Conservation (phyloP, 2,888 invertebrate species). For the Zhuqinia jingwanae region DNA sequence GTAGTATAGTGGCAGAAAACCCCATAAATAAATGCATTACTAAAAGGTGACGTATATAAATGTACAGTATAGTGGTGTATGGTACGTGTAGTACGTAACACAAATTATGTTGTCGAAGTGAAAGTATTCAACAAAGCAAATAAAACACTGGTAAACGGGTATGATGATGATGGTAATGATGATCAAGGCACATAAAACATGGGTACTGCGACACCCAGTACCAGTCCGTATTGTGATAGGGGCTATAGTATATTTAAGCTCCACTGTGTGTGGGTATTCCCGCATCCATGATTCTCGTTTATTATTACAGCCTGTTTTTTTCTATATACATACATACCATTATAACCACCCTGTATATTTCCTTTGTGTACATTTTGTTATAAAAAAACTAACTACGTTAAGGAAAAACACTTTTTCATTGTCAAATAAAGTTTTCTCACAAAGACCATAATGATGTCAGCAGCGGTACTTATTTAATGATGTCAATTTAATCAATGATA, state of each 20-base stretch:
- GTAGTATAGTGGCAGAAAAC: not conserved
- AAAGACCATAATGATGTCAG: conserved; percentile 19
- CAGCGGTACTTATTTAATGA: conserved; percentile 17
- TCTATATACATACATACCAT: too few species aligned
- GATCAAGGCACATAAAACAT: conserved; percentile 35
- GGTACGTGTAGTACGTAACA: not conserved
- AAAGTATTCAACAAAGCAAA: conserved; percentile 55
- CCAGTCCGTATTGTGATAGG: not conserved
- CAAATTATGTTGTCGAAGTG: conserved; percentile 43
- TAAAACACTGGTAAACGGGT: conserved; percentile 51
- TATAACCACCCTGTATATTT: too few species aligned
- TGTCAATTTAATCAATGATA: conserved; percentile 34
- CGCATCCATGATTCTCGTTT: too few species aligned
- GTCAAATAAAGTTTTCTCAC: conserved; percentile 19
- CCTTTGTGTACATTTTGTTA: too few species aligned
- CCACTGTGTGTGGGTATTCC: too few species aligned
- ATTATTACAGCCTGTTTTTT: too few species aligned
- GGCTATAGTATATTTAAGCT: too few species aligned
- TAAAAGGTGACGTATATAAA: not conserved
- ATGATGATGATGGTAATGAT: conserved; percentile 26
- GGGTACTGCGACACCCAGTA: conserved; percentile 54
- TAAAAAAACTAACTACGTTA: too few species aligned
- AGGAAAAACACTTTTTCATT: conserved; percentile 28
- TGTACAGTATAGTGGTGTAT: not conserved
- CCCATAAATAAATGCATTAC: conserved; percentile 21